Conservation (phyloP, 1,140 invertebrate species). For the Leguminivora glycinivorella region DNA sequence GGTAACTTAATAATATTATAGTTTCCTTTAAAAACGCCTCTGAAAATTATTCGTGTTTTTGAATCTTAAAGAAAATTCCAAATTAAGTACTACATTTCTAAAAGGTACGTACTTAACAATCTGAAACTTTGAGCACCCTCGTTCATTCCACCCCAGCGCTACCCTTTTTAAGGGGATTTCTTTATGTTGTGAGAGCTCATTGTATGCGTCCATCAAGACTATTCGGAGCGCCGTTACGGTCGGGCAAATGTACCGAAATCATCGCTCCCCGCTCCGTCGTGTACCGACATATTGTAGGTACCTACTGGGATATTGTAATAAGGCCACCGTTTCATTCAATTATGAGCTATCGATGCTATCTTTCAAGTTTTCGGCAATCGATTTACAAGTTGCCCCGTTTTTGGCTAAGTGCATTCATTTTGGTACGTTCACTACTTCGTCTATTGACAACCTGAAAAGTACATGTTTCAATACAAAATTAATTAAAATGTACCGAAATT, state of each 20-base stretch:
- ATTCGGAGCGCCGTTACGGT: conserved; percentile 75
- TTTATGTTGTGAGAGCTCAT: conserved; percentile 79
- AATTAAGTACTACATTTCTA: no score
- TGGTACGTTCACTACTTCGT: no score
- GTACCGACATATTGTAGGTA: conserved; percentile 73
- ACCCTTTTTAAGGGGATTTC: conserved; percentile 79
- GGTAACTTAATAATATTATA: no score
- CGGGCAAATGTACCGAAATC: conserved; percentile 78
- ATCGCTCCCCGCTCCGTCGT: conserved; percentile 67
- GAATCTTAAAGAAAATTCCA: no score
- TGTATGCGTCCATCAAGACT: conserved; percentile 77
- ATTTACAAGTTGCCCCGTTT: not conserved
- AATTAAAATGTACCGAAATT: conserved; percentile 79
- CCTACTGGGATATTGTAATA: conserved; percentile 54
- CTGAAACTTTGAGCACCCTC: conserved; percentile 50
- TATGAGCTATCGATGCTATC: conserved; percentile 29
- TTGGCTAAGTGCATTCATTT: no score
- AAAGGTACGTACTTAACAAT: not conserved
- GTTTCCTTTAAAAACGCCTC: no score
- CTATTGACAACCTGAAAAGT: no score
- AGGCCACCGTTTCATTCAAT: conserved; percentile 55
- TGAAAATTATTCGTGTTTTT: no score
- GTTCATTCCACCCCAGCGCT: conserved; percentile 67
- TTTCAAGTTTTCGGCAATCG: not conserved
- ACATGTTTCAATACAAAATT: no score